phyloP scores from a whole-genome alignment of 2,888 invertebrate genomes.

The Erebia ligea region DNA sequence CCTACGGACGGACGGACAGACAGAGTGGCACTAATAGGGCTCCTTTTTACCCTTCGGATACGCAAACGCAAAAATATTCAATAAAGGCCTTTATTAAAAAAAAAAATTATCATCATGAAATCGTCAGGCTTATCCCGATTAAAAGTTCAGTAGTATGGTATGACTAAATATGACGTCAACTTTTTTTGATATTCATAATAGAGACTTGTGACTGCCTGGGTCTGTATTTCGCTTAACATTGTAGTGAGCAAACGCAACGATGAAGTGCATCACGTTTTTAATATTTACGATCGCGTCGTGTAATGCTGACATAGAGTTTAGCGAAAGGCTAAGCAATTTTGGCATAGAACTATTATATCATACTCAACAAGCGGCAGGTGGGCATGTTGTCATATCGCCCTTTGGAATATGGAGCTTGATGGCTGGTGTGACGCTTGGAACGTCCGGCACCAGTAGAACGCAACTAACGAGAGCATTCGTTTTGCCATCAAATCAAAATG shows the following conservation, averaged over 20 bases:
- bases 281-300: conserved; percentile 57
- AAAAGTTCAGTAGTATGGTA: neutral
- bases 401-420: conserved; percentile 79
- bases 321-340: conserved; percentile 69
- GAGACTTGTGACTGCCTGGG: conserved; percentile 32
- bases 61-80: too few species aligned
- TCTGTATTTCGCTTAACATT: conserved; percentile 58
- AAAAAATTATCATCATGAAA: too few species aligned
- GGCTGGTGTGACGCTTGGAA: conserved; percentile 72
- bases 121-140: too few species aligned
- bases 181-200: conserved; percentile 16
- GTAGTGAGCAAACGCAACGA: conserved; percentile 52
- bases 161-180: conserved; percentile 8
- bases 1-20: too few species aligned
- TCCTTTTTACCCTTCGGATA: too few species aligned
- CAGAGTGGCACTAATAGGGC: too few species aligned
- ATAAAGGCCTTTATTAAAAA: too few species aligned
- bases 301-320: conserved; percentile 64
- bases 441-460: conserved; percentile 62
- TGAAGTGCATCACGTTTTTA: conserved; percentile 56
- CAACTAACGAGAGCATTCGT: conserved; percentile 65
- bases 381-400: conserved; percentile 75
- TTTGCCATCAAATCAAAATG: conserved; percentile 56
- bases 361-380: conserved; percentile 63
- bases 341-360: conserved; percentile 71